Base-by-base conservation (phyloP, 2,888 invertebrate species). In the Arrhopalites spinosus region DNA sequence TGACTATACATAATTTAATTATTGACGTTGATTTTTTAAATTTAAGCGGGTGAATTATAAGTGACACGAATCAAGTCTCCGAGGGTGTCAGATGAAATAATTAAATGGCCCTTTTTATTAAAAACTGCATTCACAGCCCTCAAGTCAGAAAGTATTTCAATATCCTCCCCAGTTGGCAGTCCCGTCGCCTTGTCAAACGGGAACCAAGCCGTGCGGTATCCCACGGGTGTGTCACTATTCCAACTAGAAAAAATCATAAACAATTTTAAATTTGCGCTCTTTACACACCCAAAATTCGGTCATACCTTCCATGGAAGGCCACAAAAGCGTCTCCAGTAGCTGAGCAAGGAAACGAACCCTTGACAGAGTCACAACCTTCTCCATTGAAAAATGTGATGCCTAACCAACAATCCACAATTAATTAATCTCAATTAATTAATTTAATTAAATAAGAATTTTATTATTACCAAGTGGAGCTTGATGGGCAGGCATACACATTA, bases 241-340 rank as follows among this genome's bases (percentile, higher is more conserved):
- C 76, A 77, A 8, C 79, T 79, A 1, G n/a, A n/a, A n/a, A n/a
- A n/a, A n/a, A n/a, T n/a, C n/a, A n/a, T n/a, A n/a, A n/a, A n/a
- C n/a, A n/a, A n/a, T n/a, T n/a, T n/a, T n/a, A n/a, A n/a, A n/a
- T n/a, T n/a, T n/a, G n/a, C n/a, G n/a, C n/a, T n/a, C n/a, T n/a
- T n/a, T n/a, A n/a, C n/a, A n/a, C n/a, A n/a, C n/a, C n/a, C n/a
- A n/a, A n/a, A n/a, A n/a, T n/a, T n/a, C n/a, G n/a, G n/a, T n/a
- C n/a, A n/a, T n/a, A n/a, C n/a, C n/a, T n/a, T n/a, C 81, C 80
- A 56, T 81, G 80, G 67, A 77, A 77, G 1, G 81, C 75, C 2
- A 81, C 73, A 30, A 81, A 76, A 1, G 80, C 77, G 61, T 80
- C 79, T 77, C 59, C 59, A 59, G 23, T 59, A 23, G 59, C 59